Percentiles rank a stretch among this genome's conserved stretches.
Evolutionary conservation across 2,797 vertebrate genomes (phyloP).

Genomic region (Limosa lapponica): DNA sequence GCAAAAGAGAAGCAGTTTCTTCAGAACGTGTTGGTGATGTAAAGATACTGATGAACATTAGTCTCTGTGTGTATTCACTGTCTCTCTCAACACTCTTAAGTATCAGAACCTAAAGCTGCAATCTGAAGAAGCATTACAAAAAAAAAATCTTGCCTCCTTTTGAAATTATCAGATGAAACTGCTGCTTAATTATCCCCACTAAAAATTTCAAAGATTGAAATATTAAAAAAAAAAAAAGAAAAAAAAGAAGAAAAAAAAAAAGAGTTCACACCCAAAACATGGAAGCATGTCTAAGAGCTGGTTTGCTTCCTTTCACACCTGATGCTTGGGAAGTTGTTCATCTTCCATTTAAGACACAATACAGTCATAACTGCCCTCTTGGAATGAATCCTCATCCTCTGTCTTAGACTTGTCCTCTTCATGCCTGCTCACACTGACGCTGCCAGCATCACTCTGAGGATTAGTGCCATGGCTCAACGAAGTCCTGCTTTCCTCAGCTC

Average conservation of each 20-base stretch:
- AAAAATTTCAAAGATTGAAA: slow-evolving; percentile 46
- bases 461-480: slow-evolving; percentile 75
- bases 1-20: not conserved
- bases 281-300: slow-evolving; percentile 44
- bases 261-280: not conserved
- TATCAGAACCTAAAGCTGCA: slow-evolving; percentile 50
- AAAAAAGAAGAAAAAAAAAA: not conserved
- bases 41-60: not conserved
- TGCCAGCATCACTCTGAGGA: slow-evolving; percentile 78
- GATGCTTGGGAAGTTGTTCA: slow-evolving; percentile 32
- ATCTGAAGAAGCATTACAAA: not conserved
- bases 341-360: slow-evolving; percentile 85
- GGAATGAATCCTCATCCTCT: slow-evolving; percentile 84
- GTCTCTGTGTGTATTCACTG: not conserved
- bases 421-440: slow-evolving; percentile 60
- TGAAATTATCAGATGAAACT: slow-evolving; percentile 48
- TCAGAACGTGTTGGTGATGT: not conserved
- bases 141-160: slow-evolving; percentile 40
- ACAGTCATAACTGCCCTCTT: slow-evolving; percentile 93
- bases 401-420: slow-evolving; percentile 81
- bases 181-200: slow-evolving; percentile 62
- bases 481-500: slow-evolving; percentile 86
- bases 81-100: not conserved
- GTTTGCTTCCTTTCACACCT: slow-evolving; percentile 56
- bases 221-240: not conserved